phyloP scores from a whole-genome alignment of 2,888 invertebrate species.

The Phytoseiulus persimilis region DNA sequence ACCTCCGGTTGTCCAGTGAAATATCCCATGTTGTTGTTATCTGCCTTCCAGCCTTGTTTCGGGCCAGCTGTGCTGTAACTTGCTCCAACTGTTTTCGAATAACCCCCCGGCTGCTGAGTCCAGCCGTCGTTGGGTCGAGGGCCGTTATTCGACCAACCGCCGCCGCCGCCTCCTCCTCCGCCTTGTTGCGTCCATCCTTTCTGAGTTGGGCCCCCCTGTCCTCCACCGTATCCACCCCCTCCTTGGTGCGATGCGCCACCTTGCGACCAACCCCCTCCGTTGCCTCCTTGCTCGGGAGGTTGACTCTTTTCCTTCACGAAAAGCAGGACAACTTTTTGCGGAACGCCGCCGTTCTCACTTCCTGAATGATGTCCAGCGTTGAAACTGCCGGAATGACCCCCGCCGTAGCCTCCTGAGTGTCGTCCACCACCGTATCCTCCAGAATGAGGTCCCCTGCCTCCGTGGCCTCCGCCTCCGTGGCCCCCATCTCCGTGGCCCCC shows the following conservation, averaged over 20 bases:
- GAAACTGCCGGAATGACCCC: neutral
- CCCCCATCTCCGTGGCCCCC: neutral
- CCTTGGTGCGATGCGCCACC: neutral
- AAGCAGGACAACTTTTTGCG: constrained; percentile 6
- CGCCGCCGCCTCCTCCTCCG: neutral
- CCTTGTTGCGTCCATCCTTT: neutral
- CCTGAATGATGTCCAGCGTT: neutral
- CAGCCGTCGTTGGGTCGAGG: neutral
- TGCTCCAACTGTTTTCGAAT: neutral
- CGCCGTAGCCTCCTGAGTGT: neutral
- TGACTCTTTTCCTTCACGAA: neutral
- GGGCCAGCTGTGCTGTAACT: constrained; percentile 9
- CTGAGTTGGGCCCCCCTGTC: neutral
- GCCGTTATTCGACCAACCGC: constrained; percentile 17
- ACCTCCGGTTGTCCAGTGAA: constrained; percentile 18
- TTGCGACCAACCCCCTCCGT: constrained; percentile 17
- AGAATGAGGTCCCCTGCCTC: neutral
- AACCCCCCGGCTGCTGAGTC: neutral
- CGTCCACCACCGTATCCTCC: neutral
- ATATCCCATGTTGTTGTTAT: constrained; percentile 10
- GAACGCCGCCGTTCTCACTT: neutral
- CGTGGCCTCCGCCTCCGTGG: neutral
- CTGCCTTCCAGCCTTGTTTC: neutral
- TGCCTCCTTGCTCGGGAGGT: neutral
- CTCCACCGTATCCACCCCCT: neutral